Percentiles rank a stretch among this genome's conserved stretches.
phyloP scores from a whole-genome alignment of 2,797 vertebrate genomes.

The Siniperca scherzeri region DNA sequence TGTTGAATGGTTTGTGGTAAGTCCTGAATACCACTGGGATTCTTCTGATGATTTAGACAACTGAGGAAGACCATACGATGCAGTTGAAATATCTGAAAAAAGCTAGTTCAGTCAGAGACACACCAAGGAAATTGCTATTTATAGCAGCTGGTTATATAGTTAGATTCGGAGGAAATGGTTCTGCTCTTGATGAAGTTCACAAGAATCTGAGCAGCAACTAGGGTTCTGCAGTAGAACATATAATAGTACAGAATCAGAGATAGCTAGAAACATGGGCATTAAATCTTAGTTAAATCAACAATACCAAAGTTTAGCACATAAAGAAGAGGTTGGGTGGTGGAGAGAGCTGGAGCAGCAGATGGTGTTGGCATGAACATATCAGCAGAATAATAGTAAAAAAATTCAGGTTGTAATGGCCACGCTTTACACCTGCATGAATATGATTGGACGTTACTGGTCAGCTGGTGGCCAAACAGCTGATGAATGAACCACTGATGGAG shows the following conservation, averaged over 20 bases:
- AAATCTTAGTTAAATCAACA: neutral
- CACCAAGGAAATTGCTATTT: neutral
- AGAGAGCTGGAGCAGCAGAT: too few relatives aligned
- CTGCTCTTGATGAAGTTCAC: too few relatives aligned
- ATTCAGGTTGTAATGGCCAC: neutral
- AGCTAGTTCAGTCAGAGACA: neutral
- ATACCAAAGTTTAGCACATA: too few relatives aligned
- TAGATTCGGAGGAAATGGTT: neutral
- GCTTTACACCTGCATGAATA: neutral
- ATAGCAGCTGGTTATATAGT: neutral
- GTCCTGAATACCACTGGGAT: neutral
- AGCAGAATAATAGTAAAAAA: too few relatives aligned
- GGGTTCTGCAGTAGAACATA: neutral
- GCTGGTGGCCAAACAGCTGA: neutral
- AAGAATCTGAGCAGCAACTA: too few relatives aligned
- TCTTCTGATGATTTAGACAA: neutral
- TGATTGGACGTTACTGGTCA: neutral
- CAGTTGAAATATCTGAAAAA: too few relatives aligned
- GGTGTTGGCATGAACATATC: neutral
- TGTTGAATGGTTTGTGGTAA: neutral
- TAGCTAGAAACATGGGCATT: neutral
- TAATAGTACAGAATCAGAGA: neutral
- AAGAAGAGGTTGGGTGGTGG: neutral
- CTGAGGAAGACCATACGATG: neutral
- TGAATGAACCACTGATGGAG: neutral